Base-by-base conservation (phyloP, 2,888 invertebrate genomes). In the Zootermopsis nevadensis region DNA sequence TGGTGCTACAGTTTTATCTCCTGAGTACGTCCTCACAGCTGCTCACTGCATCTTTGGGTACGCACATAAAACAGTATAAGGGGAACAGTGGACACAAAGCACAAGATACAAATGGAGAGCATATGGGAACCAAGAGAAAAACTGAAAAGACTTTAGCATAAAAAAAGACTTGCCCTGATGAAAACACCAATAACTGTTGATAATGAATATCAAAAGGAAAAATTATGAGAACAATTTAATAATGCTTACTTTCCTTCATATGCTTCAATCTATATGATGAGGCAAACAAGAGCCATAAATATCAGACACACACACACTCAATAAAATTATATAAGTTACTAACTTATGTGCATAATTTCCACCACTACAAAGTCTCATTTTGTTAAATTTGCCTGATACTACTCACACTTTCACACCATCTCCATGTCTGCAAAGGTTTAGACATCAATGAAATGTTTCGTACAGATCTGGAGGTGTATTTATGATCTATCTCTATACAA, bases 11-110 rank as follows among this genome's bases (percentile, higher is more conserved):
- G 7, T 67, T 27, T 15, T 67, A 27, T 27, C n/a, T 2, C 8
- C 67, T 2, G 67, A 67, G n/a, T 67, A 27, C 27, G 27, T 67
- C 31, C 67, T 67, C 8, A 67, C 67, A 30, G 67, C 67, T 67
- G 67, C 67, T 30, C 67, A 67, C n/a, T 67, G 67, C 27, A 67
- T 67, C n/a, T 67, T 24, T 67, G 67, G 30, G 67, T 67, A 67
- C 2, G 67, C n/a, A n/a, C n/a, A n/a, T 53, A 22, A 53, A 15
- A 53, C 53, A 15, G 15, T 15, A 53, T 15, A 15, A 22, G 24
- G 19, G 53, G 15, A 53, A 24, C 8, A 22, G 53, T 24, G 53
- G 15, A 48, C 15, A 15, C 8, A 48, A 48, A 48, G 48, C 15
- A 48, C n/a, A 48, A 12, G 48, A 15, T 24, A 19, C 53, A 53